A percentile compares a stretch with the other conserved stretches of the same genome.
These are phyloP conservation scores for Cairina moschata DNA, from an alignment of 2,113 vertebrate genomes.

Conservation along the genomic window DNA sequence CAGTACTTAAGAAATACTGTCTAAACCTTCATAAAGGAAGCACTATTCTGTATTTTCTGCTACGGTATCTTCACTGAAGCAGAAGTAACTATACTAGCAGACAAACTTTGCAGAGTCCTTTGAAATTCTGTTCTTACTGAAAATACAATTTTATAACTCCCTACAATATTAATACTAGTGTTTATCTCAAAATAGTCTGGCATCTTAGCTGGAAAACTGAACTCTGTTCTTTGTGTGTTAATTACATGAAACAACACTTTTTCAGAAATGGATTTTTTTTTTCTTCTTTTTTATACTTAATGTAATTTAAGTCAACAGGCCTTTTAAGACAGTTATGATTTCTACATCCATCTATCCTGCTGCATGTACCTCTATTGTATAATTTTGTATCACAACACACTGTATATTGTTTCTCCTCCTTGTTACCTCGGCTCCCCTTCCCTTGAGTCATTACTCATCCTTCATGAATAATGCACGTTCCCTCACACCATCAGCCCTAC, in stretches of 20 bases:
- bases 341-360: not conserved
- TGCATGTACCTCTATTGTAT: not conserved
- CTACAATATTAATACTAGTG: not conserved
- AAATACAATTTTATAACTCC: not conserved
- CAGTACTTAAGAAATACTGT: not conserved
- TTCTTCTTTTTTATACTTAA: not conserved
- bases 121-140: not conserved
- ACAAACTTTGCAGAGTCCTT: not conserved
- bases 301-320: not conserved
- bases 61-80: not conserved
- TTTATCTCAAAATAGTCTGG: not conserved
- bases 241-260: not conserved
- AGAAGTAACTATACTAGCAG: not conserved
- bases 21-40: not conserved
- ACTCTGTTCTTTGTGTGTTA: not conserved
- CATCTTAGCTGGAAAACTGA: not conserved
- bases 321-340: not conserved
- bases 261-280: not conserved
- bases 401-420: not conserved
- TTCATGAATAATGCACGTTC: not conserved
- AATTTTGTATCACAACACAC: not conserved
- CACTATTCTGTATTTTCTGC: not conserved
- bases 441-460: not conserved
- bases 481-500: not conserved
- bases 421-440: not conserved